A percentile compares a stretch with the other conserved stretches of the same genome.
These are phyloP conservation scores for Myiagra hebetior DNA, from an alignment of 2,113 vertebrate species.

Conservation along the genomic window DNA sequence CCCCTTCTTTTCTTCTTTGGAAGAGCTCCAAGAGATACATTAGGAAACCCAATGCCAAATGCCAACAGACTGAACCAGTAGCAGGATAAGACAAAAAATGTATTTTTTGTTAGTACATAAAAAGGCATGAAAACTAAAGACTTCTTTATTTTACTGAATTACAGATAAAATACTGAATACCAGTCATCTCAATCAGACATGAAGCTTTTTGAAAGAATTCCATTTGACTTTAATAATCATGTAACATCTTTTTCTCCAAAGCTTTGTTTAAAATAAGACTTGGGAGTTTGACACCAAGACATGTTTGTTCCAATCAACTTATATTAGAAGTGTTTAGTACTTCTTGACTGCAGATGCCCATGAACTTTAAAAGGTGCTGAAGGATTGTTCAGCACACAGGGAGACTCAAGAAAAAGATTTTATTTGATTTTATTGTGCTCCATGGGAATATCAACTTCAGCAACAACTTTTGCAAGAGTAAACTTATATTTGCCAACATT, in stretches of 20 bases:
- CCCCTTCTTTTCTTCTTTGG: constrained; percentile 15
- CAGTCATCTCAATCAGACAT: background rate
- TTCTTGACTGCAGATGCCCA: background rate
- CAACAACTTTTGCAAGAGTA: background rate
- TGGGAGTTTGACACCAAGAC: background rate
- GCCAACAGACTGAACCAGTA: background rate
- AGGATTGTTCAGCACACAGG: background rate
- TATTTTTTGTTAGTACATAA: background rate
- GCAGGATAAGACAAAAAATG: background rate
- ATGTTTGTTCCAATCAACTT: background rate
- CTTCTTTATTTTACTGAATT: background rate
- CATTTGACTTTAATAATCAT: background rate
- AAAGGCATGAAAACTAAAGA: background rate
- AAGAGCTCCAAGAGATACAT: constrained; percentile 21
- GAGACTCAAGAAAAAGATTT: background rate
- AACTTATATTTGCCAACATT: background rate
- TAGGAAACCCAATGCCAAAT: constrained; percentile 5
- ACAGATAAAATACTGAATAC: background rate
- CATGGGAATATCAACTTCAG: background rate
- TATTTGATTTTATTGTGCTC: background rate
- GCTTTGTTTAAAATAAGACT: background rate
- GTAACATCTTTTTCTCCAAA: background rate
- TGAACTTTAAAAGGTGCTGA: background rate
- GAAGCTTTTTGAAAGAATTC: background rate
- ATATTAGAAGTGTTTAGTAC: background rate